A percentile compares a stretch with the other conserved stretches of the same genome.
Conservation (phyloP, 2,113 vertebrate species). For the Eclectus roratus region DNA sequence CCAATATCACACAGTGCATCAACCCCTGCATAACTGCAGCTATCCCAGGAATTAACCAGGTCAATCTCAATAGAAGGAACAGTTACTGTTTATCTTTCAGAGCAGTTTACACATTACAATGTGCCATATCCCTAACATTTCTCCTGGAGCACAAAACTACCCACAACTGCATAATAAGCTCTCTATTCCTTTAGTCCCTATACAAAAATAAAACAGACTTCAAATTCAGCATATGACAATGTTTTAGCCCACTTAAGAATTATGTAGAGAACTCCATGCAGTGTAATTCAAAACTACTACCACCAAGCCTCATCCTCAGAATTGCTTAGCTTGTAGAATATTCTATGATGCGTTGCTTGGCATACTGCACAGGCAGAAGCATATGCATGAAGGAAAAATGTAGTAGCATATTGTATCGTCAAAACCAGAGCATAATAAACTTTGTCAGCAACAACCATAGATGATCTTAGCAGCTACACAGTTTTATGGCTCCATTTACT, state of each 20-base stretch:
- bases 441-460: background rate
- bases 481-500: background rate
- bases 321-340: background rate
- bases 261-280: background rate
- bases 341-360: background rate
- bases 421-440: background rate
- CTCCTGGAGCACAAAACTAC: background rate
- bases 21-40: background rate
- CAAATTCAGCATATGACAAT: background rate
- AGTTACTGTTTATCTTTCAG: background rate
- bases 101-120: background rate
- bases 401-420: background rate
- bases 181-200: background rate
- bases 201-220: background rate
- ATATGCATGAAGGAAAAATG: background rate
- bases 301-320: background rate
- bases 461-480: background rate
- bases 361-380: background rate
- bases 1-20: accelerated
- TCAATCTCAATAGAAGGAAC: background rate
- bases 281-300: background rate
- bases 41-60: background rate
- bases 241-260: background rate
- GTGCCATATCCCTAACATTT: accelerated
- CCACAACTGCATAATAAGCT: background rate